Base-by-base conservation (phyloP, 2,113 vertebrate genomes). In the Rhodinocichla rosea region DNA sequence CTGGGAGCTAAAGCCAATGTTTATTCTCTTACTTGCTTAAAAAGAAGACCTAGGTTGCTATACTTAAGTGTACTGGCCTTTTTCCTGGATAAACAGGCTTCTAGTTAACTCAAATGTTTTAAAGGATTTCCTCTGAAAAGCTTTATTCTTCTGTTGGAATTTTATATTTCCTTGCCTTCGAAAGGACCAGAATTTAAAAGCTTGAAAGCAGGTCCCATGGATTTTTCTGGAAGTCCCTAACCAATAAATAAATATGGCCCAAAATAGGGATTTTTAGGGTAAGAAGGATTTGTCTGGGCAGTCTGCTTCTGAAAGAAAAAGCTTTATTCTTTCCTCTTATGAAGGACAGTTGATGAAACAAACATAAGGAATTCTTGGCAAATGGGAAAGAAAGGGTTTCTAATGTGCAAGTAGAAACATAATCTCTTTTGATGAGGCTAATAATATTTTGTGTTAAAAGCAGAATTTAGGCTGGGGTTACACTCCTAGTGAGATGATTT, bases 221-320 rank as follows among this genome's bases (percentile, higher is more conserved):
- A 91, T 83, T 95, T 95, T 88, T 87, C 70, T 87, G 45, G 21
- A 91, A 91, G 63, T 85, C 84, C 20, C 24, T 69, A 57, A 37
- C 59, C 42, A 80, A 59, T 56, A 69, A 89, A 91, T 69, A 95
- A 90, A 94, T 91, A 63, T 74, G 78, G 47, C 82, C 75, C 39
- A 59, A 88, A 85, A 69, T 20, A 70, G 30, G 42, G 35, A 77
- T 88, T 94, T 92, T 88, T 55, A 83, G 33, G 27, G 47, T 57
- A n/a, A 67, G 39, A 15, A 40, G 74, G 39, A 59, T 82, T 92
- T 91, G 33, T 55, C 59, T 90, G 74, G 55, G n/a, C 24, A 85
- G 42, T 40, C 52, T 76, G 19, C 32, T 95, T 89, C 91, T 77
- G 75, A 85, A 87, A 50, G 28, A 45, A 82, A 62, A 94, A 85